Percentiles rank a stretch among this genome's conserved stretches.
phyloP scores from a whole-genome alignment of 2,888 invertebrate genomes.

The Sphinx pinastri region DNA sequence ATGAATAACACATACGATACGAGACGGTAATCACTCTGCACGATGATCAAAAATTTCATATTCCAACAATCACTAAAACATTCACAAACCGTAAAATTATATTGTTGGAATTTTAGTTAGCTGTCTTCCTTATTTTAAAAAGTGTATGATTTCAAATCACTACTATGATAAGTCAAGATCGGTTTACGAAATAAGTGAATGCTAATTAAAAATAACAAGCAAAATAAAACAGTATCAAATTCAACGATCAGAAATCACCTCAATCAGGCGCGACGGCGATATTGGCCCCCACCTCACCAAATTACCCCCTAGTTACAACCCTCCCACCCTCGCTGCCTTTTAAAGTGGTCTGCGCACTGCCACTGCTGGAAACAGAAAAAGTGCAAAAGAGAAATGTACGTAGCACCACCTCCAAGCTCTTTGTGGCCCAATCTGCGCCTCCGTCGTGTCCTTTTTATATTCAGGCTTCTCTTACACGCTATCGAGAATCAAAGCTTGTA shows the following conservation, averaged over 20 bases:
- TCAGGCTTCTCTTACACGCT: conserved; percentile 77
- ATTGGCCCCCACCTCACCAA: conserved; percentile 81
- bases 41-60: not conserved
- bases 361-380: conserved; percentile 82
- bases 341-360: conserved; percentile 83
- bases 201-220: conserved; percentile 62
- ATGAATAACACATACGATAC: not conserved
- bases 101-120: not conserved
- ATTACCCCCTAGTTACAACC: conserved; percentile 83
- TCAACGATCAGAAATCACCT: conserved; percentile 77
- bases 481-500: conserved; percentile 79
- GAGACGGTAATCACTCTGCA: not conserved
- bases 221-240: conserved; percentile 71
- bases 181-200: not conserved
- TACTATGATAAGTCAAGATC: no score
- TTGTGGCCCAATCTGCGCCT: conserved; percentile 83
- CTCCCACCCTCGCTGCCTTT: conserved; percentile 78
- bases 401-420: conserved; percentile 81
- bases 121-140: no score
- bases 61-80: not conserved
- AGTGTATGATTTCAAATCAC: no score
- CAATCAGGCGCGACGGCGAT: conserved; percentile 81
- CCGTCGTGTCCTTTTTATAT: conserved; percentile 78
- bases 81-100: not conserved
- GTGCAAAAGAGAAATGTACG: conserved; percentile 76